Evolutionary conservation across 1,140 invertebrate species (phyloP).

Genomic region (Uloborus diversus): DNA sequence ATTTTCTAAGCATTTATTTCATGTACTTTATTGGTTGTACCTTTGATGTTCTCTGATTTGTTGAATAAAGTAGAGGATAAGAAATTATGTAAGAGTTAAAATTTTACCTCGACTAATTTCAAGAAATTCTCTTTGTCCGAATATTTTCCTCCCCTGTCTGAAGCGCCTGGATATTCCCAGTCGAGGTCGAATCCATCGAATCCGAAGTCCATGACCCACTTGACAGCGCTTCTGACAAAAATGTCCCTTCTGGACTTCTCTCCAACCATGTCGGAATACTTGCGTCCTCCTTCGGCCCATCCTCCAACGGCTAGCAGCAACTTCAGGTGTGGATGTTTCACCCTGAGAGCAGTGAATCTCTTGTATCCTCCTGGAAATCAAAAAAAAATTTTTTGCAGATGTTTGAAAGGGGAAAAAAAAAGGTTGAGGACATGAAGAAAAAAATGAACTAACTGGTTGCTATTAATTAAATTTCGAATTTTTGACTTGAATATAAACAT

Average conservation of each 20-base stretch:
- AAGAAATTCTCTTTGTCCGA: slow-evolving; percentile 77
- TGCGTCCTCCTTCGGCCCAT: slow-evolving; percentile 63
- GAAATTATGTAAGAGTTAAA: too few species aligned
- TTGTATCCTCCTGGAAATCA: slow-evolving; percentile 73
- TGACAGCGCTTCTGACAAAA: slow-evolving; percentile 63
- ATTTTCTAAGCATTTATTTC: too few species aligned
- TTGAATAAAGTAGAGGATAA: too few species aligned
- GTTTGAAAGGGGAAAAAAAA: too few species aligned
- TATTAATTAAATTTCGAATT: too few species aligned
- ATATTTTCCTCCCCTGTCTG: slow-evolving; percentile 83
- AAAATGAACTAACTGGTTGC: too few species aligned
- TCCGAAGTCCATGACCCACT: slow-evolving; percentile 61
- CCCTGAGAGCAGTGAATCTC: slow-evolving; percentile 80
- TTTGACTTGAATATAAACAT: too few species aligned
- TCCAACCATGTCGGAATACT: slow-evolving; percentile 64
- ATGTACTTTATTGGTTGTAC: too few species aligned
- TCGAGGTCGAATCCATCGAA: slow-evolving; percentile 67
- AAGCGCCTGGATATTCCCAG: slow-evolving; percentile 76
- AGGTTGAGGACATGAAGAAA: too few species aligned
- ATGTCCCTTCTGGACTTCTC: slow-evolving; percentile 57
- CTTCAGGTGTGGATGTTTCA: slow-evolving; percentile 77
- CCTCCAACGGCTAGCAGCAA: slow-evolving; percentile 80
- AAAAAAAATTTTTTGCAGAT: slow-evolving; percentile 11
- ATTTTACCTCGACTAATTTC: slow-evolving; percentile 74
- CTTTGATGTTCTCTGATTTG: too few species aligned